Evolutionary conservation across 2,113 vertebrate genomes (phyloP).

Genomic region (Siphamia tubifer): DNA sequence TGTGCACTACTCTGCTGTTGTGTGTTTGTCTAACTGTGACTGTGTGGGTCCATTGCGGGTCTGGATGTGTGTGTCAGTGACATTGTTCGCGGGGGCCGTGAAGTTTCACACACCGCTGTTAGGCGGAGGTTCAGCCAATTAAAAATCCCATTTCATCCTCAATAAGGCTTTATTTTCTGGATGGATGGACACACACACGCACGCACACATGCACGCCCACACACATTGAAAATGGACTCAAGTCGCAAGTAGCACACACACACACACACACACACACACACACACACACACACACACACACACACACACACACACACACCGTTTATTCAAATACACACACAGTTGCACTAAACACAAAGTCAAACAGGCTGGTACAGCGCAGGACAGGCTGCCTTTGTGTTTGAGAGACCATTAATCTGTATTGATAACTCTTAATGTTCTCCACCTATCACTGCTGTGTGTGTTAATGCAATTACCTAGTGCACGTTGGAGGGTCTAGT

Average conservation of each 20-base stretch:
- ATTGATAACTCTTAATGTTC: conserved; percentile 1
- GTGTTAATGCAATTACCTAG: conserved; percentile 3
- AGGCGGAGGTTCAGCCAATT: conserved; percentile 75
- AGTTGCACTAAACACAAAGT: not conserved
- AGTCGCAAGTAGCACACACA: conserved; percentile 30
- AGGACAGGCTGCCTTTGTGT: conserved; percentile 35
- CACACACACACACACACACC: conserved; percentile 11
- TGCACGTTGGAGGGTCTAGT: not conserved
- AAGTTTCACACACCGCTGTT: conserved; percentile 58
- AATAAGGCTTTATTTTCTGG: conserved; percentile 84
- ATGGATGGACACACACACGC: conserved; percentile 60
- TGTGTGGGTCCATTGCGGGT: conserved; percentile 7
- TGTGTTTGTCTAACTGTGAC: not conserved
- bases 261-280: conserved; percentile 16
- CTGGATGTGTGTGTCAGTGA: conserved; percentile 52
- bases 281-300: not conserved
- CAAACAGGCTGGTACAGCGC: too few species aligned
- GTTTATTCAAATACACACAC: conserved; percentile 6
- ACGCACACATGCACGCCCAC: conserved; percentile 24
- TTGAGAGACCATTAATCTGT: conserved; percentile 21
- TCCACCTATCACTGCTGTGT: not conserved
- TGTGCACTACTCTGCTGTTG: too few species aligned
- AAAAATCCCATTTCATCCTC: conserved; percentile 84
- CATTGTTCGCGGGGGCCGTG: conserved; percentile 63
- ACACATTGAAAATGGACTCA: too few species aligned